phyloP scores from a whole-genome alignment of 1,140 invertebrate genomes.

The Sarcophaga bullata region DNA sequence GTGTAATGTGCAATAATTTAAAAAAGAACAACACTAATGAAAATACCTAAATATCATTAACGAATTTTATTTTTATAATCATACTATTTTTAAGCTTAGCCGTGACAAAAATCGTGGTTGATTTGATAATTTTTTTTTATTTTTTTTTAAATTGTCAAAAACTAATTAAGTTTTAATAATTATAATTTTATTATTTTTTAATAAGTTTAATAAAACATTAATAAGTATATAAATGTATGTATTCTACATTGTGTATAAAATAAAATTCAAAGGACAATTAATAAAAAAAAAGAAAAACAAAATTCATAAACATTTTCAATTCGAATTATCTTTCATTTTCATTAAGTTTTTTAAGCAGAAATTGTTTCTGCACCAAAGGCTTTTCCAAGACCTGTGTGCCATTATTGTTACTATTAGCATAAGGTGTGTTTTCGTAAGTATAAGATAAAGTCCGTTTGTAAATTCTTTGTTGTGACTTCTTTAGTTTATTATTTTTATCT shows the following conservation, averaged over 20 bases:
- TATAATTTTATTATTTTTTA: background rate
- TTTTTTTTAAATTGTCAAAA: slow-evolving; percentile 13
- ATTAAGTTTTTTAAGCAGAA: background rate
- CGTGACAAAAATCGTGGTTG: background rate
- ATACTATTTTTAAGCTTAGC: background rate
- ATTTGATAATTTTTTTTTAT: background rate
- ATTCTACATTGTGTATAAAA: slow-evolving; percentile 9
- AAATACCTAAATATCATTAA: slow-evolving; percentile 14
- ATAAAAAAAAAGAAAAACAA: background rate
- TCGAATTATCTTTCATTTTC: too few relatives aligned
- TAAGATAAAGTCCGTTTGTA: slow-evolving; percentile 58
- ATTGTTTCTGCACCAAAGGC: background rate
- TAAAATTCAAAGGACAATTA: background rate
- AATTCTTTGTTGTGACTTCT: slow-evolving; percentile 50
- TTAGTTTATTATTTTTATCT: slow-evolving; percentile 16
- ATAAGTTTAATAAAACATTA: slow-evolving; percentile 1
- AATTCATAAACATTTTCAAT: background rate
- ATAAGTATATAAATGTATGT: background rate
- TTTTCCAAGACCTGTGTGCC: background rate
- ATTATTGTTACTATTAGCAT: background rate
- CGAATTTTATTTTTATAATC: slow-evolving; percentile 25
- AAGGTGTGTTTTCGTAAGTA: slow-evolving; percentile 48
- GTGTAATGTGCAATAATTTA: slow-evolving; percentile 35
- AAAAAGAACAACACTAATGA: slow-evolving; percentile 42
- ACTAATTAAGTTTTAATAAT: slow-evolving; percentile 26